Evolutionary conservation across 2,888 invertebrate species (phyloP), one percentile per base, ranked within the genome.

Genomic region (Abrostola tripartita): DNA sequence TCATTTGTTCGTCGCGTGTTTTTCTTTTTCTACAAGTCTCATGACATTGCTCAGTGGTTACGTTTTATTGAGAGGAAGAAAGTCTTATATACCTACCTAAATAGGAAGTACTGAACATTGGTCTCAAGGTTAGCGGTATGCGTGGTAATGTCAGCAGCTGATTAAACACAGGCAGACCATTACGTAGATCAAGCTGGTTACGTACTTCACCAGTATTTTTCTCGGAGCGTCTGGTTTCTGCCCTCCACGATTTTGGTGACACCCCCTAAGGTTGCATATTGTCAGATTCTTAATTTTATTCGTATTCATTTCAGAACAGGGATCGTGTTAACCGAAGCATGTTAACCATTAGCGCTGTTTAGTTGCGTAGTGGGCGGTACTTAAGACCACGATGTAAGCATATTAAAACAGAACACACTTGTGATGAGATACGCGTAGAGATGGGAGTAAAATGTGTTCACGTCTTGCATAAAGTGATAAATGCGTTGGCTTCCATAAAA

Each of bases 61-160:
- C 64, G 42, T 38, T 9, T 47, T 37, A 52, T 24, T 53, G 37
- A 35, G 12, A 57, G 59, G 36, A 24, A 52, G 63, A 63, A 67
- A 71, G 63, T 57, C 36, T 24, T 24, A 24, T 24, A 57, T 63
- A 55, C 42, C 24, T 63, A 55, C 42, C 24, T 59, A 47, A 61
- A 40, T 37, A 65, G 59, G 55, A 65, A 72, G 54, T 58, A 37
- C 12, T 14, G 14, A 50, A 14, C 9, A 12, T n/a, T 50, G 37
- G 41, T 38, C 5, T 54, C 52, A 73, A 73, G 73, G 73, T 68
- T 53, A 56, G 35, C 10, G 37, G 37, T 49, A 40, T 61, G 53
- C 40, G 37, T 41, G n/a, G 38, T 53, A 57, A 52, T 37, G 37
- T 37, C 14, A 38, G 37, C 37, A 37, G 51, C 44, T 47, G 44